phyloP scores from a whole-genome alignment of 1,140 invertebrate species.

The Nautilus pompilius region DNA sequence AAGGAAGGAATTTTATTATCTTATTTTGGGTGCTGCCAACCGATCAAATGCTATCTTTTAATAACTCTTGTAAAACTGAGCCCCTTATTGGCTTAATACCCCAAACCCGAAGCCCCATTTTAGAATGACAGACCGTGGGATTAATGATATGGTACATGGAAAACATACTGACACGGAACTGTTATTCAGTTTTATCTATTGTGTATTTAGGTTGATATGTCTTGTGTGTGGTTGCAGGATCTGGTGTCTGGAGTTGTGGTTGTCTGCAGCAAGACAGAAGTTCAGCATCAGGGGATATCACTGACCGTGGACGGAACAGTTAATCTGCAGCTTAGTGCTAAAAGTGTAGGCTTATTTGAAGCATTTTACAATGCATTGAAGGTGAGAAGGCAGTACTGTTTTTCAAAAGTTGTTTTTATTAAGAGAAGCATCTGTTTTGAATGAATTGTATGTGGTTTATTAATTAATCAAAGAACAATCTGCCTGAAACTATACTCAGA shows the following conservation, averaged over 20 bases:
- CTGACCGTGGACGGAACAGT: slow-evolving; percentile 84
- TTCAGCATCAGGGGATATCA: slow-evolving; percentile 87
- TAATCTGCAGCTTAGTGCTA: slow-evolving; percentile 86
- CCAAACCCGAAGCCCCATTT: background rate
- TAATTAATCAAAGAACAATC: too few relatives aligned
- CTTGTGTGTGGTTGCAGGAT: slow-evolving; percentile 75
- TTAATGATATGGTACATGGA: background rate
- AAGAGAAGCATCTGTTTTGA: too few relatives aligned
- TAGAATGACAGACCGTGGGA: too few relatives aligned
- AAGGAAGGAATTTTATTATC: too few relatives aligned
- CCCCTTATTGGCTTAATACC: too few relatives aligned
- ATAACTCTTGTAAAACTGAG: too few relatives aligned
- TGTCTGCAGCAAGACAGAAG: slow-evolving; percentile 72
- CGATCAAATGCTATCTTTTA: too few relatives aligned
- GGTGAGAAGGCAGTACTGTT: slow-evolving; percentile 58
- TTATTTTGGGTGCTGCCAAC: too few relatives aligned
- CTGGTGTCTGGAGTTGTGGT: slow-evolving; percentile 77
- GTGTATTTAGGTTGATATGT: background rate
- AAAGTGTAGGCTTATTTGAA: slow-evolving; percentile 92
- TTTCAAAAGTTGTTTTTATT: background rate
- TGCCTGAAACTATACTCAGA: too few relatives aligned
- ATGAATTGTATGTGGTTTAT: too few relatives aligned
- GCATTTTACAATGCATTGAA: slow-evolving; percentile 85
- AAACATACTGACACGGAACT: background rate
- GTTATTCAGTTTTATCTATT: too few relatives aligned